phyloP scores from a whole-genome alignment of 2,888 invertebrate genomes.

The Luperina testacea region DNA sequence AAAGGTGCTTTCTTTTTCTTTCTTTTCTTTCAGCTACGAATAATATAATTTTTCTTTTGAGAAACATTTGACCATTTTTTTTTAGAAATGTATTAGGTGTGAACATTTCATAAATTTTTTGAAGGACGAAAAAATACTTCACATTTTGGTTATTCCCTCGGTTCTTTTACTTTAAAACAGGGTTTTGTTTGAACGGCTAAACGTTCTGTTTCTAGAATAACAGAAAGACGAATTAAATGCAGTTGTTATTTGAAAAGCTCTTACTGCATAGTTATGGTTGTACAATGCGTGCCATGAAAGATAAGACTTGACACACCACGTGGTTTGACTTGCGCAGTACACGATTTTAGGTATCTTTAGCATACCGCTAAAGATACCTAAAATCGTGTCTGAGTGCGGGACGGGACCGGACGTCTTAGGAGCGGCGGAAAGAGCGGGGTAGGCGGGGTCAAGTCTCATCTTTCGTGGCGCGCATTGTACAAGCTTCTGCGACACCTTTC shows the following conservation, averaged over 20 bases:
- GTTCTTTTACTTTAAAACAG: not conserved
- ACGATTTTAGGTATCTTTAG: too few species aligned
- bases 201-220: not conserved
- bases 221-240: conserved; percentile 22
- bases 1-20: too few species aligned
- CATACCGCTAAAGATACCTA: too few species aligned
- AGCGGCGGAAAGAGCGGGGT: too few species aligned
- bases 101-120: not conserved
- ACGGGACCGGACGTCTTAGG: too few species aligned
- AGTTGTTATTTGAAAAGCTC: conserved; percentile 25
- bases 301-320: too few species aligned
- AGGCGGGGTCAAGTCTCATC: too few species aligned
- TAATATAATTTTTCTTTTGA: not conserved
- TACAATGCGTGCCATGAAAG: too few species aligned
- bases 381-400: too few species aligned
- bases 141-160: not conserved
- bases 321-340: too few species aligned
- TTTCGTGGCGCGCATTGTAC: too few species aligned
- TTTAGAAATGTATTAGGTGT: conserved; percentile 3
- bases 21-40: not conserved
- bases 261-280: conserved; percentile 26
- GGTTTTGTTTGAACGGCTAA: not conserved
- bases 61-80: not conserved
- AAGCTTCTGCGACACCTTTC: conserved; percentile 7
- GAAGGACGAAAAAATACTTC: not conserved